These are phyloP conservation scores for Spisula subtruncata DNA, from an alignment of 2,888 invertebrate species.

Conservation along the genomic window DNA sequence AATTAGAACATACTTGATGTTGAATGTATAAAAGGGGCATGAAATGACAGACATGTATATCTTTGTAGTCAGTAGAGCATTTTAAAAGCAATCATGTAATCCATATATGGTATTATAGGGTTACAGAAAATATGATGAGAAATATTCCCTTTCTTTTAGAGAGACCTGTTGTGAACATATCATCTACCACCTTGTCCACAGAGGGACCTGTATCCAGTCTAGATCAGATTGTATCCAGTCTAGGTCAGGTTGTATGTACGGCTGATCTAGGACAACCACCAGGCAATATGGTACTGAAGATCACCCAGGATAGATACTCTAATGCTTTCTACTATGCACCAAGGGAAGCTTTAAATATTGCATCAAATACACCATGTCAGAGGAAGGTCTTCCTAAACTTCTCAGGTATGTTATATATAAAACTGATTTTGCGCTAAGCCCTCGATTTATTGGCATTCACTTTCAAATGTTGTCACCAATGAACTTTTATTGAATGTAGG, in stretches of 20 bases:
- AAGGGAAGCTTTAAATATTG: background rate
- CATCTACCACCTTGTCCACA: background rate
- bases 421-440: too few relatives aligned
- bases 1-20: too few relatives aligned
- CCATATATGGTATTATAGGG: too few relatives aligned
- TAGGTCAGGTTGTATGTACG: background rate
- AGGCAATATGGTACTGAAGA: background rate
- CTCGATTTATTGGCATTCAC: background rate
- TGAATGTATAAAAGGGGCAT: too few relatives aligned
- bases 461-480: too few relatives aligned
- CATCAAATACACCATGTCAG: background rate
- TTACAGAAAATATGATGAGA: too few relatives aligned
- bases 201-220: background rate
- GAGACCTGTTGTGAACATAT: background rate
- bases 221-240: conserved; percentile 4
- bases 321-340: conserved; percentile 11
- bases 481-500: too few relatives aligned
- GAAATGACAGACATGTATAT: too few relatives aligned
- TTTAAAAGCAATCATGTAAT: too few relatives aligned
- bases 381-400: background rate
- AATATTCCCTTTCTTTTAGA: background rate
- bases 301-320: background rate
- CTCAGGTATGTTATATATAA: background rate
- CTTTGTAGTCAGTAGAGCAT: too few relatives aligned
- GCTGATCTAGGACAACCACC: background rate